Base-by-base conservation (phyloP, 2,888 invertebrate genomes). In the Orchesellides sinensis region DNA sequence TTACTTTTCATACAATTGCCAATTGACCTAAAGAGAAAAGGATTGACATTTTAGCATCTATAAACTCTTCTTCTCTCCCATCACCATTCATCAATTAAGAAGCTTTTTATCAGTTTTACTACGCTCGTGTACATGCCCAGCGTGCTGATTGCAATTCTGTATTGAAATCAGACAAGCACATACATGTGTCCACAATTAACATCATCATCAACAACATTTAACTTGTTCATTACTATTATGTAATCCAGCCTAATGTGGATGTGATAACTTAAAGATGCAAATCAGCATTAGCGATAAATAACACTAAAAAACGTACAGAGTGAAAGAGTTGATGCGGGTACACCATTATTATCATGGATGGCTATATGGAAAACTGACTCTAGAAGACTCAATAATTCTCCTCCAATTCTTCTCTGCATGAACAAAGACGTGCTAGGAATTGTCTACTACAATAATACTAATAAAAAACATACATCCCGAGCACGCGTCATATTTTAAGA, bases 21-120 rank as follows among this genome's bases (percentile, higher is more conserved):
- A 75, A 65, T 75, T 75, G 65, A 75, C 74, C 74, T 65, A 75
- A 75, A 75, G 65, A 75, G 52, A n/a, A n/a, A n/a, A n/a, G 74
- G 65, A 52, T 75, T 75, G 74, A 75, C 74, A 63, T 65, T 65
- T 65, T 52, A 52, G 65, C 40, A 17, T 17, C 52, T 17, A 52
- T 12, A 56, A 56, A n/a, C 23, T n/a, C 3, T 25, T 56, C 23
- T 8, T 1, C 56, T 19, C 27, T 12, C 14, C 10, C 25, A 17
- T 10, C 21, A 35, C 65, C 54, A 75, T 75, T 75, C 52, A 52
- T 75, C 65, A 75, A 75, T 75, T 75, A 75, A 65, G 74, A 75
- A n/a, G 52, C 52, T 75, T 63, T n/a, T 75, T 75, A 65, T 65
- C 74, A 65, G 74, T 25, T 63, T 61, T 23, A 40, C n/a, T 40